Percentiles rank a stretch among this genome's conserved stretches.
Evolutionary conservation across 2,888 invertebrate species (phyloP).

Genomic region (Marasmarcha lunaedactyla): DNA sequence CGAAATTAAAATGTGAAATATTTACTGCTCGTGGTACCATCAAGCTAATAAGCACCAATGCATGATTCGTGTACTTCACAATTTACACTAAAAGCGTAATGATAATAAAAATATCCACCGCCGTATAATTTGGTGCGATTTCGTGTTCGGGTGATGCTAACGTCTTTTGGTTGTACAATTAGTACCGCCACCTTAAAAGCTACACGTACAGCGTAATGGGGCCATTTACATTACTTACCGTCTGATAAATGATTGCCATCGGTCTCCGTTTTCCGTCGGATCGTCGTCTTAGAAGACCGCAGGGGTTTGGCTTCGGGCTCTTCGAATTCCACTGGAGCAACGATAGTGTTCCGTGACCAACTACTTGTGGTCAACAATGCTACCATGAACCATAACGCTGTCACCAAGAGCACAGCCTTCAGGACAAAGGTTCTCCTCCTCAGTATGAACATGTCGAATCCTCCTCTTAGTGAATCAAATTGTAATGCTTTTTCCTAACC

Average conservation of each 20-base stretch:
- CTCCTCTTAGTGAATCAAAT: neutral
- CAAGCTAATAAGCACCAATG: neutral
- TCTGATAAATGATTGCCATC: constrained; percentile 56
- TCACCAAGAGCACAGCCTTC: constrained; percentile 83
- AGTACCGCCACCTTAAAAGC: constrained; percentile 22
- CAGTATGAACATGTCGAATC: constrained; percentile 52
- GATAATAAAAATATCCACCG: neutral
- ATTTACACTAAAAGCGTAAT: neutral
- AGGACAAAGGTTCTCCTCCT: constrained; percentile 84
- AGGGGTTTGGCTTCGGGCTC: constrained; percentile 52
- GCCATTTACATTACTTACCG: constrained; percentile 38
- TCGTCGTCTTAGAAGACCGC: constrained; percentile 47
- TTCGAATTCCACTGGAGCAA: constrained; percentile 46
- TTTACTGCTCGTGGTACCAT: too few species aligned
- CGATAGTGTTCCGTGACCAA: constrained; percentile 64
- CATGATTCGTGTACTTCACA: neutral
- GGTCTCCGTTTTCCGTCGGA: constrained; percentile 51
- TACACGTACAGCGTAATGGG: constrained; percentile 20
- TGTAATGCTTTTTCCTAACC: neutral
- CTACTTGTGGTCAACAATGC: constrained; percentile 84
- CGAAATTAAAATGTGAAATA: too few species aligned
- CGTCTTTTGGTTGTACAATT: constrained; percentile 5
- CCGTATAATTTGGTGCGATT: neutral
- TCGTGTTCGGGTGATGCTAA: neutral
- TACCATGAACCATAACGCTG: constrained; percentile 89